Evolutionary conservation across 2,113 vertebrate species (phyloP).

Genomic region (Menidia beryllina): DNA sequence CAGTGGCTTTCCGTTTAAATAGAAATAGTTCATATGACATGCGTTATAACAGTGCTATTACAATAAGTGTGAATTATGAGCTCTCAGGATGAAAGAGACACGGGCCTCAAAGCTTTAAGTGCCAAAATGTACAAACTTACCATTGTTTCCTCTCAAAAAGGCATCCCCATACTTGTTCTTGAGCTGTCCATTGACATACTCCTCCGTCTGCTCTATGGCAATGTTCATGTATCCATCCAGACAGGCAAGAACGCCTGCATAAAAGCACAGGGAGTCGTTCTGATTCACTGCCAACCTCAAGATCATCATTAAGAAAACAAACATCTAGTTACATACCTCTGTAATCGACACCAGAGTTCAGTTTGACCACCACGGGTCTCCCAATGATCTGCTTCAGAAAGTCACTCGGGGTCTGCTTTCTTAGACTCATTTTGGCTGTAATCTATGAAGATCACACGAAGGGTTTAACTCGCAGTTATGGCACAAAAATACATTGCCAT

Average conservation of each 20-base stretch:
- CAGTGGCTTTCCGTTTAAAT: too few species aligned
- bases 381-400: constrained; percentile 99
- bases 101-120: neutral
- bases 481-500: constrained; percentile 23
- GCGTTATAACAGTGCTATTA: too few species aligned
- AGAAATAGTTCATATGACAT: too few species aligned
- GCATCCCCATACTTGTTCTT: constrained; percentile 99
- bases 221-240: constrained; percentile 99
- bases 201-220: constrained; percentile 97
- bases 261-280: neutral
- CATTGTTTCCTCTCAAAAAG: constrained; percentile 98
- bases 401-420: constrained; percentile 98
- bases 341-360: constrained; percentile 99
- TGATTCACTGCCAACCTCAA: neutral
- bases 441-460: constrained; percentile 4
- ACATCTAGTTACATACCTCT: constrained; percentile 83
- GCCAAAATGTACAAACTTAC: constrained; percentile 73
- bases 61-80: too few species aligned
- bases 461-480: neutral
- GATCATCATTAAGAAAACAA: neutral
- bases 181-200: constrained; percentile 97
- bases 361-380: constrained; percentile 96
- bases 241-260: constrained; percentile 94
- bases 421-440: constrained; percentile 89
- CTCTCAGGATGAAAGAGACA: too few species aligned